phyloP scores from a whole-genome alignment of 2,797 vertebrate species.

The Sternotherus odoratus region DNA sequence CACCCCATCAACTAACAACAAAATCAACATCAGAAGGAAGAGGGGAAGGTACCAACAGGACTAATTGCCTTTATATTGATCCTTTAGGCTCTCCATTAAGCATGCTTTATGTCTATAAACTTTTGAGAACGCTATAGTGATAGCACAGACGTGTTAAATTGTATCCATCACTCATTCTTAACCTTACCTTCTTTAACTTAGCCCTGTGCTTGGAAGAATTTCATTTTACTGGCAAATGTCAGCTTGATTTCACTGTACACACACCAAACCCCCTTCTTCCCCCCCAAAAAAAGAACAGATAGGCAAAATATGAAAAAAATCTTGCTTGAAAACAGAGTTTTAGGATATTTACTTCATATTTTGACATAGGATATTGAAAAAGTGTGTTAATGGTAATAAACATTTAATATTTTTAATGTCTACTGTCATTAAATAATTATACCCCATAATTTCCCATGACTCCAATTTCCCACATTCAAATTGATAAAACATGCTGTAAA shows the following conservation, averaged over 20 bases:
- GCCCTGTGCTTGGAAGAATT: background rate
- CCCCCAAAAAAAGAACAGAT: background rate
- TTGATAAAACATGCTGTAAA: background rate
- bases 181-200: slow-evolving; percentile 38
- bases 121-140: slow-evolving; percentile 46
- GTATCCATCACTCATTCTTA: slow-evolving; percentile 51
- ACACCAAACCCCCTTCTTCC: too few species aligned
- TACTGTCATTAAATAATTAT: background rate
- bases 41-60: slow-evolving; percentile 51
- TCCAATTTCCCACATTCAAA: background rate
- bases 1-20: slow-evolving; percentile 68
- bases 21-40: slow-evolving; percentile 61
- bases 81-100: slow-evolving; percentile 29
- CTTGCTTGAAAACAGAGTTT: background rate
- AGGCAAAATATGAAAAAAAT: background rate
- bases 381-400: background rate
- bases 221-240: background rate
- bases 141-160: slow-evolving; percentile 53
- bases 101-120: background rate
- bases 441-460: background rate
- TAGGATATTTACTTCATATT: background rate
- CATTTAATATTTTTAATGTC: background rate
- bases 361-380: background rate
- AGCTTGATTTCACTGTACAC: background rate
- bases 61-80: background rate